Conservation (phyloP, 2,113 vertebrate genomes). For the Trichechus manatus region DNA sequence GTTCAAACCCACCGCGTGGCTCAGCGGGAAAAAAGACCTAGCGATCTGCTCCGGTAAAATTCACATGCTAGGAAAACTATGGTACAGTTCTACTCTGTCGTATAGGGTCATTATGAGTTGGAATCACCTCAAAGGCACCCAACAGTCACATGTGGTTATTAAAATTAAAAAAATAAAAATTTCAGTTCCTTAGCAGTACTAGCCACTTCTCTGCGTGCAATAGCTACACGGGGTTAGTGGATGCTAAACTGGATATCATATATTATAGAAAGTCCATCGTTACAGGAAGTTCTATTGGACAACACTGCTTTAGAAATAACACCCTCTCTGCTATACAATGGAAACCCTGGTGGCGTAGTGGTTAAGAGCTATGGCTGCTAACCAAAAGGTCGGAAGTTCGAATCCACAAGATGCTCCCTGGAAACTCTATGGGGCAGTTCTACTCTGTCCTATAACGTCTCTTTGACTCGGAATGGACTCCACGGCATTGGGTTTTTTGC, state of each 20-base stretch:
- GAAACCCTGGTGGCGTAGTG: no score
- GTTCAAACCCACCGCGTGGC: background rate
- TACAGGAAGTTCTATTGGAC: background rate
- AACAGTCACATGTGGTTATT: background rate
- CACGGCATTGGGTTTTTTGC: no score
- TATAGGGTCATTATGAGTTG: background rate
- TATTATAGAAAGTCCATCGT: background rate
- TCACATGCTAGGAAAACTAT: background rate
- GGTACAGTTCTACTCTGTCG: background rate
- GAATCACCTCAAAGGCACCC: background rate
- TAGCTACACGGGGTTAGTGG: background rate
- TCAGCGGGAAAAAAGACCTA: background rate
- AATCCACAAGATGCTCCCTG: no score
- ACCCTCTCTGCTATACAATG: background rate
- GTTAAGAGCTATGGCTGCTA: no score
- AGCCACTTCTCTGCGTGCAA: background rate
- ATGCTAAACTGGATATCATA: background rate
- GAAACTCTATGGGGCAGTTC: no score
- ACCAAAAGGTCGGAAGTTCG: no score
- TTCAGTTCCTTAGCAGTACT: background rate
- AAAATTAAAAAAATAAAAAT: constrained; percentile 18
- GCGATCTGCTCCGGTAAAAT: background rate
- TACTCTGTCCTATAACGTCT: no score
- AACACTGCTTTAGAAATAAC: background rate
- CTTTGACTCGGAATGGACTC: no score